Evolutionary conservation across 2,797 vertebrate genomes (phyloP).

Genomic region (Tragopan temminckii): DNA sequence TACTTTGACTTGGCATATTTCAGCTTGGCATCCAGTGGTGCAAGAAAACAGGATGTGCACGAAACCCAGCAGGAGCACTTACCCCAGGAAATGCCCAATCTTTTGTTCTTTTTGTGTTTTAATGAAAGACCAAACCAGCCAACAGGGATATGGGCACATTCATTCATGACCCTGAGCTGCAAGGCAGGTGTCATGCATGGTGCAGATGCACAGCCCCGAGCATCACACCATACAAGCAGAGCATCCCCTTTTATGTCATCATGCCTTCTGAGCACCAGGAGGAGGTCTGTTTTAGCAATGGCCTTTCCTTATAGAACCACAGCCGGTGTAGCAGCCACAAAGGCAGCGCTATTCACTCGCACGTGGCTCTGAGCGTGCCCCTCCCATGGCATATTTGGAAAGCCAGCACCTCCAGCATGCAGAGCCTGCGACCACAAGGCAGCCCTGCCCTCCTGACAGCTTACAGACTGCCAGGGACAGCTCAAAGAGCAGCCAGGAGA

Average conservation of each 20-base stretch:
- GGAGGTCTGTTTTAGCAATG: no score
- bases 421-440: not conserved
- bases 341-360: not conserved
- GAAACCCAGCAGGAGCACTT: conserved; percentile 8
- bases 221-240: not conserved
- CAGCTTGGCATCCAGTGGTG: not conserved
- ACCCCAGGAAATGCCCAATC: not conserved
- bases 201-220: not conserved
- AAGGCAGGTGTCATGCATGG: not conserved
- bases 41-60: not conserved
- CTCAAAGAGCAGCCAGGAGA: not conserved
- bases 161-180: not conserved
- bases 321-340: not conserved
- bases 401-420: not conserved
- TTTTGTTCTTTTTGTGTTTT: not conserved
- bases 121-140: not conserved
- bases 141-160: not conserved
- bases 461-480: not conserved
- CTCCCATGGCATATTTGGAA: not conserved
- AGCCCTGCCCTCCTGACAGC: not conserved
- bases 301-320: not conserved
- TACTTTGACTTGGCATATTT: conserved; percentile 38
- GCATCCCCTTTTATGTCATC: not conserved
- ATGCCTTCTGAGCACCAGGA: not conserved
- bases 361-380: not conserved